A percentile compares a stretch with the other conserved stretches of the same genome.
phyloP scores from a whole-genome alignment of 1,140 invertebrate genomes.

The Anthonomus grandis region DNA sequence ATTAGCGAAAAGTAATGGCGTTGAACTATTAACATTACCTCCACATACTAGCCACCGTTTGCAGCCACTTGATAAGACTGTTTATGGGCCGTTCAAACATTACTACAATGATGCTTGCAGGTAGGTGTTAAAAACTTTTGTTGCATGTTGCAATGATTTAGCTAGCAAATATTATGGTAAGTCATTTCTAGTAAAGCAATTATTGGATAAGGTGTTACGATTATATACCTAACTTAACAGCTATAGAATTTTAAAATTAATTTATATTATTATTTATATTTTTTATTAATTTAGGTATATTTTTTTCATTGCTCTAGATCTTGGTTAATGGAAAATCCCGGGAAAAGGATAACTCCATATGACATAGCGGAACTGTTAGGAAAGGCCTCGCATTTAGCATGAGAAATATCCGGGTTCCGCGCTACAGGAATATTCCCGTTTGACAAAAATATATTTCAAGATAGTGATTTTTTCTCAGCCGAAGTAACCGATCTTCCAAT shows the following conservation, averaged over 20 bases:
- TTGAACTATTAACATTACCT: constrained; percentile 38
- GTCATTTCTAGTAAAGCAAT: no score
- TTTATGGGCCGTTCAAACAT: constrained; percentile 37
- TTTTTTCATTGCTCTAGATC: constrained; percentile 26
- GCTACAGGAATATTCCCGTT: constrained; percentile 17
- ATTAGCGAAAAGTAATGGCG: constrained; percentile 16
- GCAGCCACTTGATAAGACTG: constrained; percentile 43
- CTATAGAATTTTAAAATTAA: no score
- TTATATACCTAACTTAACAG: no score
- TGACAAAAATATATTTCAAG: no score
- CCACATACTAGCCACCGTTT: constrained; percentile 45
- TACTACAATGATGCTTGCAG: constrained; percentile 34
- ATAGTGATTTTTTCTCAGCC: no score
- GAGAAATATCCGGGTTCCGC: constrained; percentile 16
- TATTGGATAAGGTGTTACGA: no score
- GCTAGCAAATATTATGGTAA: no score
- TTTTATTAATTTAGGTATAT: no score
- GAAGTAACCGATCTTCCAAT: no score
- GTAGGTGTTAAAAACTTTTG: no score
- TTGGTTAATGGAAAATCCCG: constrained; percentile 6
- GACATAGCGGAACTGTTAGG: constrained; percentile 23
- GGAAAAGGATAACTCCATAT: constrained; percentile 21
- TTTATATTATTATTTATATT: no score
- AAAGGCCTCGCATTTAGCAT: constrained; percentile 15
- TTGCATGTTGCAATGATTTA: no score